A percentile compares a stretch with the other conserved stretches of the same genome.
Evolutionary conservation across 1,140 invertebrate species (phyloP).

Genomic region (Bombus soroeensis): DNA sequence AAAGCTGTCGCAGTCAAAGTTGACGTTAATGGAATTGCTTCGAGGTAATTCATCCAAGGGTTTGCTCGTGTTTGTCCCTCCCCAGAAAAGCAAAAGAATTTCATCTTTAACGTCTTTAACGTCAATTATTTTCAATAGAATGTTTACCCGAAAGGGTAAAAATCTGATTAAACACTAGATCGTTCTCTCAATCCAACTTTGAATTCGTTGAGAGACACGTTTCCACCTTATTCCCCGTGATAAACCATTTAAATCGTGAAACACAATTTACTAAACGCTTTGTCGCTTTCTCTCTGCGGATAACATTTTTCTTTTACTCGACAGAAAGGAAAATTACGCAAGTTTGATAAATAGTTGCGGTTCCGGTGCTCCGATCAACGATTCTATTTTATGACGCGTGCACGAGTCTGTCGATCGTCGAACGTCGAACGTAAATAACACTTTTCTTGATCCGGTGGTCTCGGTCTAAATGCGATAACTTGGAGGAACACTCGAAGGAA

Average conservation of each 20-base stretch:
- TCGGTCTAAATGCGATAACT: not conserved
- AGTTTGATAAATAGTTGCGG: constrained; percentile 59
- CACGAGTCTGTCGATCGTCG: not conserved
- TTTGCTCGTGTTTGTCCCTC: no score
- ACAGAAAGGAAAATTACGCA: constrained; percentile 49
- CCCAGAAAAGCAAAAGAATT: no score
- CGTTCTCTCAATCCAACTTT: not conserved
- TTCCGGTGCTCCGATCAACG: constrained; percentile 33
- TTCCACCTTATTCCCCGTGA: not conserved
- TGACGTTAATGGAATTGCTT: not conserved
- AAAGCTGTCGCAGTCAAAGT: not conserved
- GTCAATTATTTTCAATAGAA: no score
- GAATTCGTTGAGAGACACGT: not conserved
- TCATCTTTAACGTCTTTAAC: no score
- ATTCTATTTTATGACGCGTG: no score
- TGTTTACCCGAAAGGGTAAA: no score
- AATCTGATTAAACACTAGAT: no score
- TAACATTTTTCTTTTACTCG: no score
- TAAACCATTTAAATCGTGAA: not conserved
- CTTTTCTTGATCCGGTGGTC: not conserved
- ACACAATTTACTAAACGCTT: no score
- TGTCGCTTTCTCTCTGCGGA: no score
- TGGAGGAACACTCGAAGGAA: not conserved
- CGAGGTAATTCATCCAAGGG: no score
- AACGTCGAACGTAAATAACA: not conserved